Evolutionary conservation across 2,888 invertebrate species (phyloP).

Genomic region (Agrochola lychnidis): DNA sequence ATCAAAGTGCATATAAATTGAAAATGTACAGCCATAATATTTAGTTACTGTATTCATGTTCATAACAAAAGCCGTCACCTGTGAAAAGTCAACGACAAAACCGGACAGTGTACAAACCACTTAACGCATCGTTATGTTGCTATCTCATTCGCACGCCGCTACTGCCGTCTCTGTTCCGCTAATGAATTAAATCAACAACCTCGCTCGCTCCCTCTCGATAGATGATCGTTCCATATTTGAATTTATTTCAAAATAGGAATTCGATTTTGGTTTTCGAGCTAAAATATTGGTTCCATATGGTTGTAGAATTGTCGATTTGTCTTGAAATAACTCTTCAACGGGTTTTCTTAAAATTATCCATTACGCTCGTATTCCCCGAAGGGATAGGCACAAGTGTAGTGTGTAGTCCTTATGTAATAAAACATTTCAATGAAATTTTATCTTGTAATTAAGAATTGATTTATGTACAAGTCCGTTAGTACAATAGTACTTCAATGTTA

Average conservation of each 20-base stretch:
- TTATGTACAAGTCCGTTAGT: no score
- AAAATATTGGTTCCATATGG: background rate
- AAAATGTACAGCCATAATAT: background rate
- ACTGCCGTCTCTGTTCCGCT: constrained; percentile 81
- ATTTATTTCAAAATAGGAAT: constrained; percentile 84
- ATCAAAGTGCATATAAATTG: background rate
- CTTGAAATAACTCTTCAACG: background rate
- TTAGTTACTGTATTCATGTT: background rate
- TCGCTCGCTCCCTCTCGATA: constrained; percentile 88
- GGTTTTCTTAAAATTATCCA: no score
- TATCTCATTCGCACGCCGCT: constrained; percentile 73
- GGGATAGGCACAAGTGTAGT: background rate
- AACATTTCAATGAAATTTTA: background rate
- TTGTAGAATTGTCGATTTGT: background rate
- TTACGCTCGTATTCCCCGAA: background rate
- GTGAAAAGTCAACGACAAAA: constrained; percentile 31
- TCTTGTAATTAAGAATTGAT: background rate
- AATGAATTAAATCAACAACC: constrained; percentile 91
- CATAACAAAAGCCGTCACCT: background rate
- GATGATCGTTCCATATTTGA: constrained; percentile 84
- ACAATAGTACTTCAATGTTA: no score
- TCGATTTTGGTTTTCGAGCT: constrained; percentile 69
- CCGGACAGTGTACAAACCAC: constrained; percentile 50
- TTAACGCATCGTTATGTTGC: constrained; percentile 53
- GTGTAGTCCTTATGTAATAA: background rate